Evolutionary conservation across 2,888 invertebrate species (phyloP), one percentile per base, ranked within the genome.

Genomic region (Pegoplata infirma): DNA sequence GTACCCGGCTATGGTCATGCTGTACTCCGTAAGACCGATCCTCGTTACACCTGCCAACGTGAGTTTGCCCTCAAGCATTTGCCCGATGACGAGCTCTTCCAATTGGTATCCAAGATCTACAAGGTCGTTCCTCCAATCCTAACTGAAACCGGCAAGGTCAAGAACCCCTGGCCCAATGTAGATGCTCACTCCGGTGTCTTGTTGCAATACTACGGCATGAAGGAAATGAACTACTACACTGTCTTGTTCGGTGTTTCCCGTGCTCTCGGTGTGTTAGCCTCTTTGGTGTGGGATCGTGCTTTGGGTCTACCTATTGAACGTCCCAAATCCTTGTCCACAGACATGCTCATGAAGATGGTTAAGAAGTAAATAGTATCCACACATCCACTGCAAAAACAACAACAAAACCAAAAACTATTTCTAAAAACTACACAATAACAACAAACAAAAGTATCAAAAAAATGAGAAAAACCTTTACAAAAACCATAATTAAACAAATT

Each of bases 151-250:
- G 96, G 96, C 84, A 97, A 97, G 90, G 96, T 96, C 14, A 94
- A 95, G 92, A 97, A 97, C 91, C 97, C 97, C 79, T 97, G 96
- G 96, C 97, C 97, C 82, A 97, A 97, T 90, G 96, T 97, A 84
- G 97, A 97, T 89, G 96, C 97, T 71, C 96, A 97, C 90, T 96
- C 96, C 80, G 97, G 97, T 82, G 96, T 94, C 19, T 90, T 95
- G 64, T 91, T 95, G 69, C 94, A 95, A 91, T 94, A 96, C 91
- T 96, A 94, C 86, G 95, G 95, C 83, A 92, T 97, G 92, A 95
- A 92, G 85, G 96, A 97, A 90, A 96, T 96, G 95, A 94, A 94
- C 89, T 97, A 94, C 90, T 97, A 97, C 91, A 97, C 97, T 44
- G 96, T 97, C 7, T 90, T 97, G 84, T 97, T 97, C 89, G 97